A percentile compares a stretch with the other conserved stretches of the same genome.
These are phyloP conservation scores for Gallinago media DNA, from an alignment of 2,113 vertebrate genomes.

Conservation along the genomic window DNA sequence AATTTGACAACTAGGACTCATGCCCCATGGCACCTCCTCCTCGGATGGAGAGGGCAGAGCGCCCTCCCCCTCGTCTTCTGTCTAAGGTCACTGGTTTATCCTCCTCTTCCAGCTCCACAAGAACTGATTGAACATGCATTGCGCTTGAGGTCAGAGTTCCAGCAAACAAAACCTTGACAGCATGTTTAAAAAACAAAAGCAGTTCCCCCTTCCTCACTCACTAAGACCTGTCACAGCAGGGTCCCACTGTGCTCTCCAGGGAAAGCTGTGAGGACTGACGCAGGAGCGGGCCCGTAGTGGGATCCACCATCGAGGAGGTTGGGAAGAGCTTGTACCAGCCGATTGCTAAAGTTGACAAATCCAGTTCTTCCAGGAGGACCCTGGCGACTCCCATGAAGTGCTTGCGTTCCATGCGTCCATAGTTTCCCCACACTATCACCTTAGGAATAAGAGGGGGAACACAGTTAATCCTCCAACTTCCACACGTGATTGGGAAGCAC, in stretches of 20 bases:
- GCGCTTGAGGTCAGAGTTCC: conserved; percentile 75
- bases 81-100: conserved; percentile 76
- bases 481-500: background rate
- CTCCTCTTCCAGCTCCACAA: conserved; percentile 73
- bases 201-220: conserved; percentile 66
- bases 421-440: conserved; percentile 99
- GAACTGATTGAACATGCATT: conserved; percentile 76
- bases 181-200: conserved; percentile 71
- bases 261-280: conserved; percentile 97
- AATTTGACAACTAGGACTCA: conserved; percentile 73
- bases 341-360: conserved; percentile 93
- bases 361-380: conserved; percentile 96
- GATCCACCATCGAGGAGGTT: conserved; percentile 98
- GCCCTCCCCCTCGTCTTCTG: conserved; percentile 61
- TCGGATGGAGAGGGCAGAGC: conserved; percentile 35
- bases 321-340: conserved; percentile 99
- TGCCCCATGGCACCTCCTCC: conserved; percentile 75
- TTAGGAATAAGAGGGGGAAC: conserved; percentile 39
- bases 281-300: conserved; percentile 91
- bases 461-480: background rate
- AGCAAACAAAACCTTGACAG: conserved; percentile 77
- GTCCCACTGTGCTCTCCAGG: conserved; percentile 95
- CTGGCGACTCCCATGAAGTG: conserved; percentile 98
- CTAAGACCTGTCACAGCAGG: conserved; percentile 95
- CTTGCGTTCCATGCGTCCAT: conserved; percentile 97